Base-by-base conservation (phyloP, 2,797 vertebrate species). In the Thaleichthys pacificus region DNA sequence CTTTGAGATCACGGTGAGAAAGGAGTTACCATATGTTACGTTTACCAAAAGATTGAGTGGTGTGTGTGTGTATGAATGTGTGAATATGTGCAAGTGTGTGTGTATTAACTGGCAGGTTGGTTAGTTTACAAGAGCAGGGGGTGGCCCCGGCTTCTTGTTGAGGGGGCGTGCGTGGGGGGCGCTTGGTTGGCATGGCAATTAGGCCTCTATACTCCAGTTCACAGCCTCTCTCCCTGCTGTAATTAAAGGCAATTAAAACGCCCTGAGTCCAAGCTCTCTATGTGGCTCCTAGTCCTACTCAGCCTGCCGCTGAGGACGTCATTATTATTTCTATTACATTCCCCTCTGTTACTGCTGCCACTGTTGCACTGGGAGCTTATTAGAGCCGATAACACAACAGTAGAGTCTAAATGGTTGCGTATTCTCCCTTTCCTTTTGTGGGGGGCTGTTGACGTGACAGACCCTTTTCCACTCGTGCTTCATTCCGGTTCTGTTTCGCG, bases 221-320 rank as follows among this genome's bases (percentile, higher is more conserved):
- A 78, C 73, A 83, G 70, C 78, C 73, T 62, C 78, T 81, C 76
- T 74, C 82, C 83, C 14, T 3, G 82, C 77, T 82, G 67, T 86
- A 80, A 88, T 89, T 87, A 88, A 66, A 82, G 71, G 80, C 84
- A 76, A 87, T 86, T 89, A 85, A 84, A 84, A 78, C 69, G 70
- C 80, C 67, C 73, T 71, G 26, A 76, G 65, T 56, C 68, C 67
- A 58, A 66, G 21, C 54, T 30, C 54, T 26, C 62, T 47, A 35
- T 70, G 69, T 72, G 62, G 11, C 32, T 42, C 12, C 30, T 2
- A 14, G 9, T 47, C 42, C 12, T 47, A n/a, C 28, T 63, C 5
- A 24, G 64, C 35, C 38, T 66, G 62, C 19, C 21, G 4, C n/a
- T 42, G n/a, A 66, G 66, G 66, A 68, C 17, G 15, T 28, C 17